Evolutionary conservation across 2,113 vertebrate species (phyloP).

Genomic region (Piprites chloris): DNA sequence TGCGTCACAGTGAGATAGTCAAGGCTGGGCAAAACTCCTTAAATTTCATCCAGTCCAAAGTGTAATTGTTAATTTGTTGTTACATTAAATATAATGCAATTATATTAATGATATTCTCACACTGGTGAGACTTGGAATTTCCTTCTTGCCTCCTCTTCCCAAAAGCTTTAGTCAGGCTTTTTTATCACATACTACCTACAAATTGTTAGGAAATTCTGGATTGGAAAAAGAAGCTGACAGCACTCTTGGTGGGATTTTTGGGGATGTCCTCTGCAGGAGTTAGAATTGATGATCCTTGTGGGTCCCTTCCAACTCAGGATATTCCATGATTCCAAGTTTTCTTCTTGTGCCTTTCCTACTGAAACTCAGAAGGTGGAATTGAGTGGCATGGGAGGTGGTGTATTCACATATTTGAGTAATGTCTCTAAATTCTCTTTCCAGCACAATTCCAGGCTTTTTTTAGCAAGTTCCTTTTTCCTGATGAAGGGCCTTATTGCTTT

Average conservation of each 20-base stretch:
- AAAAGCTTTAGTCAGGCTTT: not conserved
- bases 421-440: not conserved
- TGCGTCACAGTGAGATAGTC: not conserved
- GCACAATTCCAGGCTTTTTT: not conserved
- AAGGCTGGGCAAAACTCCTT: not conserved
- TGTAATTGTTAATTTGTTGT: not conserved
- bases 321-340: not conserved
- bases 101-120: not conserved
- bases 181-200: accelerated
- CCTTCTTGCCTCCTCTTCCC: not conserved
- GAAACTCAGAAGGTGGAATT: not conserved
- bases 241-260: not conserved
- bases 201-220: not conserved
- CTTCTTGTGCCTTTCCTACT: not conserved
- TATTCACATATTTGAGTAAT: not conserved
- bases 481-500: not conserved
- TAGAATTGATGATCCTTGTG: not conserved
- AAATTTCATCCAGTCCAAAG: not conserved
- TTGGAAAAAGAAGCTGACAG: not conserved
- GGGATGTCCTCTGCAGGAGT: not conserved
- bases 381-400: not conserved
- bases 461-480: not conserved
- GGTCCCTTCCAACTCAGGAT: not conserved
- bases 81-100: not conserved
- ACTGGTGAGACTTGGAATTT: not conserved